phyloP scores from a whole-genome alignment of 2,797 vertebrate genomes.

The Microctenopoma steveboyesi region DNA sequence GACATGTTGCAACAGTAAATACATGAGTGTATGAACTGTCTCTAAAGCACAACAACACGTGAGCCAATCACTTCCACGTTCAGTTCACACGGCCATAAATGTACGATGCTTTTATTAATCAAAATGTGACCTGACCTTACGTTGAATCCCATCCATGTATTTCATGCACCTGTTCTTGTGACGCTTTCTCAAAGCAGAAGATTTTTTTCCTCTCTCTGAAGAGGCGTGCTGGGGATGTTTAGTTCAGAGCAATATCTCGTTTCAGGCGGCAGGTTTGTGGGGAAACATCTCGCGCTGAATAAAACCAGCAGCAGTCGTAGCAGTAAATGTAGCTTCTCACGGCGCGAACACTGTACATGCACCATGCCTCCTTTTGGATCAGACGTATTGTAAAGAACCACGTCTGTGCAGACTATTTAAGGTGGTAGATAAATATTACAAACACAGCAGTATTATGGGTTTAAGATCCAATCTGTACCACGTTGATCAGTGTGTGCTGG shows the following conservation, averaged over 20 bases:
- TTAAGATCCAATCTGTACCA: constrained; percentile 19
- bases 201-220: constrained; percentile 2
- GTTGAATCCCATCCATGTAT: constrained; percentile 32
- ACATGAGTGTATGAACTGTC: neutral
- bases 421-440: constrained; percentile 5
- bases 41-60: constrained; percentile 11
- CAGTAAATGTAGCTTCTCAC: constrained; percentile 36
- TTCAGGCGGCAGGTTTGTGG: neutral
- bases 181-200: constrained; percentile 21
- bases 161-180: constrained; percentile 29
- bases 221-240: neutral
- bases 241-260: neutral
- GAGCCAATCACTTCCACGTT: neutral
- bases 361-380: neutral
- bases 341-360: neutral
- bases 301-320: constrained; percentile 28
- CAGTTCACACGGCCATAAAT: constrained; percentile 7
- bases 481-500: constrained; percentile 30
- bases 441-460: constrained; percentile 53
- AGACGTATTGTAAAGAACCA: constrained; percentile 5
- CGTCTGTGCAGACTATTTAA: constrained; percentile 7
- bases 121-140: constrained; percentile 27
- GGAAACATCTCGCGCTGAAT: constrained; percentile 10
- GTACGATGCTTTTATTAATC: constrained; percentile 36
- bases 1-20: neutral